Percentiles rank a stretch among this genome's conserved stretches.
Evolutionary conservation across 2,113 vertebrate species (phyloP).

Genomic region (Tretioscincus oriximinensis): DNA sequence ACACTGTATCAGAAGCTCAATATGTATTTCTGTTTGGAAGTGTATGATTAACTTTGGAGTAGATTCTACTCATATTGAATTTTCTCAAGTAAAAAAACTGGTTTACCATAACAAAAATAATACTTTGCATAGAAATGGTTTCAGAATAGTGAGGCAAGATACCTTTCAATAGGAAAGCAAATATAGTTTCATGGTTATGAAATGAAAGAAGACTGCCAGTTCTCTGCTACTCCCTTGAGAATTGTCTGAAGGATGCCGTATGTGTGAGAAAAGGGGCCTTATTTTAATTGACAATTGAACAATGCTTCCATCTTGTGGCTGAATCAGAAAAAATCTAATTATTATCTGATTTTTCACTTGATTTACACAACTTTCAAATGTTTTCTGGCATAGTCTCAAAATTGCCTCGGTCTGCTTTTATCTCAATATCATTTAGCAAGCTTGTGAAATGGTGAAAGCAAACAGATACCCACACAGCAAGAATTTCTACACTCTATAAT

Average conservation of each 20-base stretch:
- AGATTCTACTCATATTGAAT: neutral
- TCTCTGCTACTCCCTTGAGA: neutral
- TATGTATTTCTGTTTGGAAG: neutral
- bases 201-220: neutral
- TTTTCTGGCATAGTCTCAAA: no score
- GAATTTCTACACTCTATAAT: no score
- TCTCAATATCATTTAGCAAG: no score
- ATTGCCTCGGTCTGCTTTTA: no score
- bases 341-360: neutral
- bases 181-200: neutral
- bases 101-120: neutral
- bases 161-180: neutral
- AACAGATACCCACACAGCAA: no score
- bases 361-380: neutral
- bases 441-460: no score
- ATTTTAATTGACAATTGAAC: constrained; percentile 50
- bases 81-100: neutral
- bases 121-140: neutral
- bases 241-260: neutral
- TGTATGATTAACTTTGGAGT: neutral
- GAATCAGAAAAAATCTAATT: constrained; percentile 17
- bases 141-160: constrained; percentile 30
- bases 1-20: neutral
- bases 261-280: neutral
- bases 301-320: constrained; percentile 79